A percentile compares a stretch with the other conserved stretches of the same genome.
phyloP scores from a whole-genome alignment of 2,113 vertebrate genomes.

The Pao palembangensis region DNA sequence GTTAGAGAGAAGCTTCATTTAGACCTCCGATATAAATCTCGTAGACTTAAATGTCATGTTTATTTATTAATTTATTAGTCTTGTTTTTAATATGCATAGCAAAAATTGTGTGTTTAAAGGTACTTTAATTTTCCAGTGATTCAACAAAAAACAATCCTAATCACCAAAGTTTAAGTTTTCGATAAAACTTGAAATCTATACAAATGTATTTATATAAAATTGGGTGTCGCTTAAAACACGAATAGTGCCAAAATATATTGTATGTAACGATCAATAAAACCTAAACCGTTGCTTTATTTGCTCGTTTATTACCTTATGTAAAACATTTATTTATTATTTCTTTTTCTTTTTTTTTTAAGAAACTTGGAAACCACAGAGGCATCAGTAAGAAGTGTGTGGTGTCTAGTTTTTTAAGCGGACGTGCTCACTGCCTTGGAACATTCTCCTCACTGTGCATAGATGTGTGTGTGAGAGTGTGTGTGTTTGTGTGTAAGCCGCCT shows the following conservation, averaged over 20 bases:
- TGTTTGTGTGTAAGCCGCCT: conserved; percentile 59
- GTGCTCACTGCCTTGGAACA: conserved; percentile 77
- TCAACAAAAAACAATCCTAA: background rate
- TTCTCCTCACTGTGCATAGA: conserved; percentile 67
- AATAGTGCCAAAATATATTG: background rate
- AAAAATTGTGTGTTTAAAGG: too few relatives aligned
- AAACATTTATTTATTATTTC: background rate
- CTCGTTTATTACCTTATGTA: background rate
- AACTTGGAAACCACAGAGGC: background rate
- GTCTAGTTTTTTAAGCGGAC: conserved; percentile 78
- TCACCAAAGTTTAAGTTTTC: background rate
- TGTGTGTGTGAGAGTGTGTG: conserved; percentile 50
- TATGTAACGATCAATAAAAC: background rate
- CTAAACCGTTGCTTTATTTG: background rate
- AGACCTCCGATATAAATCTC: background rate
- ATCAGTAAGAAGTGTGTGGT: conserved; percentile 35
- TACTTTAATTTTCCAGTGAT: background rate
- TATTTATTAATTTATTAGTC: background rate
- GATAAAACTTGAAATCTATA: background rate
- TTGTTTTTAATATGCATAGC: background rate
- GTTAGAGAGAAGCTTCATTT: background rate
- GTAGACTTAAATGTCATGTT: background rate
- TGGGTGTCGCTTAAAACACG: background rate
- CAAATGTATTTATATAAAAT: background rate
- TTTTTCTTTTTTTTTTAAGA: background rate